phyloP scores from a whole-genome alignment of 2,113 vertebrate genomes.

The Vidua macroura region DNA sequence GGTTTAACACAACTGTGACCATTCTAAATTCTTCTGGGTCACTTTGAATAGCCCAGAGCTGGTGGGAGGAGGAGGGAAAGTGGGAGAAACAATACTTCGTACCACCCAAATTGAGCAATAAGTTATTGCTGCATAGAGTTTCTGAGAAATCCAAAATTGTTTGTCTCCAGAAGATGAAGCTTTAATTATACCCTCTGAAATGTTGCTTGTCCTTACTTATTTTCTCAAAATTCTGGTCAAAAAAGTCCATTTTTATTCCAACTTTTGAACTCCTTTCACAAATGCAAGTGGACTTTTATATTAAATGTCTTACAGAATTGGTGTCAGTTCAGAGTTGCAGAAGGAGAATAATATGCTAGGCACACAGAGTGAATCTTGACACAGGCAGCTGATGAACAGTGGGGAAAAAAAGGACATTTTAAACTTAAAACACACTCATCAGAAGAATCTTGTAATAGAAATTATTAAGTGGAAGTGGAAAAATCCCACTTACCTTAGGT shows the following conservation, averaged over 20 bases:
- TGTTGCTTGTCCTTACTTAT: not conserved
- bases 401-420: not conserved
- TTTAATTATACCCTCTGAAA: not conserved
- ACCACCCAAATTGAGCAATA: not conserved
- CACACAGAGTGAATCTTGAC: not conserved
- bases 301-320: not conserved
- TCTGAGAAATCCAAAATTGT: not conserved
- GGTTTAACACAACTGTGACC: not conserved
- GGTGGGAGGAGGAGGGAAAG: not conserved
- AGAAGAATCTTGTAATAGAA: not conserved
- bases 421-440: not conserved
- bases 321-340: not conserved
- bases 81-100: not conserved
- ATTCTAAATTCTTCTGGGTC: not conserved
- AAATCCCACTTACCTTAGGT: not conserved
- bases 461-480: not conserved
- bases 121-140: not conserved
- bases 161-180: not conserved
- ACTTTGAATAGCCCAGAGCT: not conserved
- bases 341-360: not conserved
- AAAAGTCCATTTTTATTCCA: not conserved
- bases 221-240: not conserved
- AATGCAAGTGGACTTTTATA: rapidly evolving
- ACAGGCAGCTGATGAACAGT: not conserved
- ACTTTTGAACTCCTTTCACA: not conserved